phyloP scores from a whole-genome alignment of 2,113 vertebrate species.

The Psilopsiagon aurifrons region DNA sequence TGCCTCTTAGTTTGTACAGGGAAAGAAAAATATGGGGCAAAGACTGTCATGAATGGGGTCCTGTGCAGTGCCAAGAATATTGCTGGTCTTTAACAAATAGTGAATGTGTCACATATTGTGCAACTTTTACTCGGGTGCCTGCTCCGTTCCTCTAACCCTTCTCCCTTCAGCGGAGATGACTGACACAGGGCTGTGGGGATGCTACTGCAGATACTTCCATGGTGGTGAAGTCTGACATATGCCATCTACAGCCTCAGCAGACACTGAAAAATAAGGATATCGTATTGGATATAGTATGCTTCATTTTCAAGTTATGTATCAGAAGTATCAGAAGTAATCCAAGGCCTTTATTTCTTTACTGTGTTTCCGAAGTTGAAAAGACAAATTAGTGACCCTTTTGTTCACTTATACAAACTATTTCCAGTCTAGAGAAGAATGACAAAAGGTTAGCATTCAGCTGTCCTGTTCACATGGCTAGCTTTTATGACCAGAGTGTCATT shows the following conservation, averaged over 20 bases:
- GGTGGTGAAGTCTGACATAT: not conserved
- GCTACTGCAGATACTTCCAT: not conserved
- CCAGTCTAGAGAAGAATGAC: slow-evolving; percentile 64
- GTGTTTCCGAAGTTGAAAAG: slow-evolving; percentile 44
- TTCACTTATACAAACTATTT: slow-evolving; percentile 68
- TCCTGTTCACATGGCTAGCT: slow-evolving; percentile 52
- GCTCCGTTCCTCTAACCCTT: not conserved
- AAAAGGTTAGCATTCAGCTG: slow-evolving; percentile 50
- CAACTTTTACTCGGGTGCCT: not conserved
- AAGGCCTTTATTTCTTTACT: slow-evolving; percentile 13
- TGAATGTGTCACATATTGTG: not conserved
- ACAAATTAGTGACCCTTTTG: slow-evolving; percentile 63
- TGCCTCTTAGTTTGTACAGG: not conserved
- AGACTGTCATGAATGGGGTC: not conserved
- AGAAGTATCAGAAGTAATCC: not conserved
- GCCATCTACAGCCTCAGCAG: not conserved
- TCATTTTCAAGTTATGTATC: not conserved
- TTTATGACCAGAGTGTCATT: slow-evolving; percentile 20
- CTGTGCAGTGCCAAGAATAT: not conserved
- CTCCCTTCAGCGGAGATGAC: not conserved
- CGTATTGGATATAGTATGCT: not conserved
- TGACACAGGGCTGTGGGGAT: not conserved
- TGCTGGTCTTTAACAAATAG: not conserved
- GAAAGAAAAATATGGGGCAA: not conserved
- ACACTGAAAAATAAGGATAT: not conserved